These are phyloP conservation scores for Prionailurus bengalensis DNA, from an alignment of 2,113 vertebrate genomes.

Conservation along the genomic window DNA sequence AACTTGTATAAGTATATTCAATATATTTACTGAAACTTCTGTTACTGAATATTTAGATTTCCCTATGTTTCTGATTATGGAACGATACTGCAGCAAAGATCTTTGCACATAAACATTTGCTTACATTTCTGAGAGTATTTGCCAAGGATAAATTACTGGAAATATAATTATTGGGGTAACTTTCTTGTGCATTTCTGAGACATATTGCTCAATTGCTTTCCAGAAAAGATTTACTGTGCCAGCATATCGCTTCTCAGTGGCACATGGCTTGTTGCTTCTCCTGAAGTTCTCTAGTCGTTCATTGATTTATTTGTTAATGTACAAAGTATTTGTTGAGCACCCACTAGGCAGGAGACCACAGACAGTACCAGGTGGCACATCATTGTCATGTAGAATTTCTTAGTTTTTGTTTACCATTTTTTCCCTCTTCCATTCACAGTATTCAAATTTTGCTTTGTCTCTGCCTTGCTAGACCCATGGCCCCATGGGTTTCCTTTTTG, in stretches of 20 bases:
- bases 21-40: not conserved
- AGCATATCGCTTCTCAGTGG: not conserved
- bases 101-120: not conserved
- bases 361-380: not conserved
- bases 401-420: not conserved
- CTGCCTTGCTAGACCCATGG: not conserved
- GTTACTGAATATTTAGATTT: not conserved
- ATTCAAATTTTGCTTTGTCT: not conserved
- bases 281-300: not conserved
- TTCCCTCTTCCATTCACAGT: not conserved
- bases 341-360: not conserved
- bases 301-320: not conserved
- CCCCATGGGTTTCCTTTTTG: not conserved
- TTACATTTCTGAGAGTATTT: constrained; percentile 34
- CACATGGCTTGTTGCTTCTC: not conserved
- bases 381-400: not conserved
- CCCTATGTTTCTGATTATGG: not conserved
- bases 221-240: not conserved
- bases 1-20: not conserved
- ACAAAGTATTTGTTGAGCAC: not conserved
- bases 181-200: not conserved
- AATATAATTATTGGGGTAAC: not conserved
- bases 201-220: not conserved
- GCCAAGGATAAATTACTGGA: not conserved
- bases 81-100: not conserved